Conservation (phyloP, 1,140 invertebrate species). For the Teleogryllus occipitalis region DNA sequence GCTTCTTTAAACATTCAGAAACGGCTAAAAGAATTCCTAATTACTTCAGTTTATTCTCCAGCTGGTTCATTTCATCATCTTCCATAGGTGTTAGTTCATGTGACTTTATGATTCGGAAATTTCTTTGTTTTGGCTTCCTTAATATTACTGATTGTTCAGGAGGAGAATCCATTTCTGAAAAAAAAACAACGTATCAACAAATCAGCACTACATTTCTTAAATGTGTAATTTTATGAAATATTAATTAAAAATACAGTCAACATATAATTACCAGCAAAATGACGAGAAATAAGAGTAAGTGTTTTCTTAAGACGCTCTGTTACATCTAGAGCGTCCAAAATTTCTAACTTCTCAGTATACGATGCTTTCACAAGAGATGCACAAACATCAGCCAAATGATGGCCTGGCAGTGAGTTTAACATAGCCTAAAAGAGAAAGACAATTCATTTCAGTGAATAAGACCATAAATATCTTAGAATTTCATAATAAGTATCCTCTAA, state of each 20-base stretch:
- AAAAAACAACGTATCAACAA: too few relatives aligned
- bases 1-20: too few relatives aligned
- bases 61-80: conserved; percentile 11
- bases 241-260: background rate
- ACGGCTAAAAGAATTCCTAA: background rate
- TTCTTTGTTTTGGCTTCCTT: background rate
- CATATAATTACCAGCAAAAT: conserved; percentile 8
- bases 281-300: background rate
- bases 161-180: too few relatives aligned
- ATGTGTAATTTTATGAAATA: background rate
- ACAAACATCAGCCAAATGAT: conserved; percentile 11
- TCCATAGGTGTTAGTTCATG: background rate
- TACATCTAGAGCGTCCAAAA: background rate
- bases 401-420: background rate
- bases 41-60: conserved; percentile 16
- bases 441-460: too few relatives aligned
- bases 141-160: background rate
- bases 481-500: too few relatives aligned
- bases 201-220: background rate
- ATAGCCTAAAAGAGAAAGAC: background rate
- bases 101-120: background rate
- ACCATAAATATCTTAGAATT: too few relatives aligned
- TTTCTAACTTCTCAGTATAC: background rate
- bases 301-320: conserved; percentile 8
- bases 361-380: conserved; percentile 12